These are phyloP conservation scores for Scaptomyza montana DNA, from an alignment of 1,140 invertebrate genomes.

Conservation along the genomic window DNA sequence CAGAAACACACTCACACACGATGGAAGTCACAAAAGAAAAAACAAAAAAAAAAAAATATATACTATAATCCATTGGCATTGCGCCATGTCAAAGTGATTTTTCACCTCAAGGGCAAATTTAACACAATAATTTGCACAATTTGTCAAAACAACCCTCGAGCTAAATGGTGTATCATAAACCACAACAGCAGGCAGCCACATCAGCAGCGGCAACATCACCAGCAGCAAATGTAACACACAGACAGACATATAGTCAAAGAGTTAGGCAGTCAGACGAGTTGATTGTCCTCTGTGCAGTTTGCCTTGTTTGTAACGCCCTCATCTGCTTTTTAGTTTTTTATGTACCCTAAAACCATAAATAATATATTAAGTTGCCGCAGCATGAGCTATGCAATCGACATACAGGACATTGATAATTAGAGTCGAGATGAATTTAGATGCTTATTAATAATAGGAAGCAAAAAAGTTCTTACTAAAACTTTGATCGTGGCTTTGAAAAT, in stretches of 20 bases:
- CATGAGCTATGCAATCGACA: too few relatives aligned
- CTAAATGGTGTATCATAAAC: constrained; percentile 79
- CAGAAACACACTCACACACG: neutral
- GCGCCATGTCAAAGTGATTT: constrained; percentile 78
- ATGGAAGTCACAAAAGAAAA: neutral
- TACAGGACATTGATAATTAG: too few relatives aligned
- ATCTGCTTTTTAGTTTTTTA: neutral
- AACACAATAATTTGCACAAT: constrained; percentile 83
- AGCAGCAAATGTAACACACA: constrained; percentile 31
- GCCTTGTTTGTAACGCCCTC: constrained; percentile 40
- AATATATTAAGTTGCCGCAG: neutral
- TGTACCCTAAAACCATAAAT: neutral
- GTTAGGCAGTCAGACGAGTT: constrained; percentile 45
- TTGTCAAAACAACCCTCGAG: constrained; percentile 81
- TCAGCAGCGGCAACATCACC: neutral
- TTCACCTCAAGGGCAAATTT: constrained; percentile 83
- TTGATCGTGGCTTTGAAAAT: too few relatives aligned
- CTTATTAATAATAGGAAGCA: too few relatives aligned
- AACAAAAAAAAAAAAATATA: constrained; percentile 4
- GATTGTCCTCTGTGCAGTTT: constrained; percentile 67
- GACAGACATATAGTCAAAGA: constrained; percentile 25
- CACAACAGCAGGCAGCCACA: constrained; percentile 50
- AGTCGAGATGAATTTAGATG: too few relatives aligned
- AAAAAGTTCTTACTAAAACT: too few relatives aligned
- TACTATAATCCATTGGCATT: constrained; percentile 51